Percentiles rank a stretch among this genome's conserved stretches.
phyloP scores from a whole-genome alignment of 2,797 vertebrate species.

The Xiphorhynchus erythropygius region DNA sequence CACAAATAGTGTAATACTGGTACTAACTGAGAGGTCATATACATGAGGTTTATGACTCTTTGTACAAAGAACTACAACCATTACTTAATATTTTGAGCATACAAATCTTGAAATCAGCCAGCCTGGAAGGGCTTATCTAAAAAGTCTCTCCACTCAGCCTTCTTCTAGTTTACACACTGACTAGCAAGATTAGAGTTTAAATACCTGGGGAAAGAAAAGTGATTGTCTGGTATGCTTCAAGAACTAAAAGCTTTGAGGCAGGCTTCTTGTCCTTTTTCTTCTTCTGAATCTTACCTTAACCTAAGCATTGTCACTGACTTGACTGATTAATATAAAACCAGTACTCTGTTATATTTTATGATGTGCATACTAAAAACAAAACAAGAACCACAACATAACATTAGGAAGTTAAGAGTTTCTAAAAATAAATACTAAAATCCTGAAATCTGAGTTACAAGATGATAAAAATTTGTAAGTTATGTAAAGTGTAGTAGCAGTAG shows the following conservation, averaged over 20 bases:
- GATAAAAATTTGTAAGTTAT: not conserved
- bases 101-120: not conserved
- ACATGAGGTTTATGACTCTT: not conserved
- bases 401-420: not conserved
- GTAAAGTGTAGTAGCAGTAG: not conserved
- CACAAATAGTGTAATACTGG: not conserved
- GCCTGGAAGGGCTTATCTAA: accelerated
- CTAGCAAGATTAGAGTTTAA: not conserved
- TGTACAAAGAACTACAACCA: not conserved
- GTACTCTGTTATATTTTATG: not conserved
- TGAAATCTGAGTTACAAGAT: not conserved
- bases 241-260: not conserved
- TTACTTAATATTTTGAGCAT: not conserved
- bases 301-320: not conserved
- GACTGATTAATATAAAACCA: not conserved
- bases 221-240: not conserved
- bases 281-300: not conserved
- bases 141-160: not conserved
- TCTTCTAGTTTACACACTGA: not conserved
- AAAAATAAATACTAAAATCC: not conserved
- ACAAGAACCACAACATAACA: not conserved
- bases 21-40: not conserved
- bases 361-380: not conserved
- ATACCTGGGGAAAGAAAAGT: not conserved
- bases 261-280: not conserved